Evolutionary conservation across 2,113 vertebrate species (phyloP).

Genomic region (Osmerus mordax): DNA sequence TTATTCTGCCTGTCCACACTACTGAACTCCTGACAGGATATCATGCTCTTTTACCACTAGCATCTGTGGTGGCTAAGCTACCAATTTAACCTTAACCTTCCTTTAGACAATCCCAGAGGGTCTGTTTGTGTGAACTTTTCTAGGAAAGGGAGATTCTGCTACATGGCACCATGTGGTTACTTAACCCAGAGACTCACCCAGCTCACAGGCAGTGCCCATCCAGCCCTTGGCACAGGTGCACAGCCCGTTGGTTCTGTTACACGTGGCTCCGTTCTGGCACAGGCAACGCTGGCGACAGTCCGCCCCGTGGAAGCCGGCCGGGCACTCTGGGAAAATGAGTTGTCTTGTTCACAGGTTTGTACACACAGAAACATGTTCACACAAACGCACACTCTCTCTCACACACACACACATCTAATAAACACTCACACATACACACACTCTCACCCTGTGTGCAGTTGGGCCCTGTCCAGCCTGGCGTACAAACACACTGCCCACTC

Average conservation of each 20-base stretch:
- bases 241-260: slow-evolving; percentile 72
- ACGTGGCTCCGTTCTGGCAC: slow-evolving; percentile 82
- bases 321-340: slow-evolving; percentile 74
- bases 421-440: not conserved
- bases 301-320: slow-evolving; percentile 71
- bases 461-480: slow-evolving; percentile 80
- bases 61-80: too few species aligned
- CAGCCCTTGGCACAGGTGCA: slow-evolving; percentile 81
- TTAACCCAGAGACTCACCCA: slow-evolving; percentile 70
- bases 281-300: slow-evolving; percentile 79
- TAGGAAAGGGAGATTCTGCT: not conserved
- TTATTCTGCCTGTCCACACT: too few species aligned
- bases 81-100: too few species aligned
- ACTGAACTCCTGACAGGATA: too few species aligned
- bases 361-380: not conserved
- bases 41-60: too few species aligned
- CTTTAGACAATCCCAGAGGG: too few species aligned
- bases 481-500: slow-evolving; percentile 79
- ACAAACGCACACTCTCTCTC: not conserved
- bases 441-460: slow-evolving; percentile 80
- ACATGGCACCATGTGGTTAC: too few species aligned
- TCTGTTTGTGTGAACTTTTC: too few species aligned
- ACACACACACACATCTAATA: not conserved
- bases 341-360: not conserved
- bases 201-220: slow-evolving; percentile 83